Conservation (phyloP, 2,113 vertebrate species). For the Zootoca vivipara region DNA sequence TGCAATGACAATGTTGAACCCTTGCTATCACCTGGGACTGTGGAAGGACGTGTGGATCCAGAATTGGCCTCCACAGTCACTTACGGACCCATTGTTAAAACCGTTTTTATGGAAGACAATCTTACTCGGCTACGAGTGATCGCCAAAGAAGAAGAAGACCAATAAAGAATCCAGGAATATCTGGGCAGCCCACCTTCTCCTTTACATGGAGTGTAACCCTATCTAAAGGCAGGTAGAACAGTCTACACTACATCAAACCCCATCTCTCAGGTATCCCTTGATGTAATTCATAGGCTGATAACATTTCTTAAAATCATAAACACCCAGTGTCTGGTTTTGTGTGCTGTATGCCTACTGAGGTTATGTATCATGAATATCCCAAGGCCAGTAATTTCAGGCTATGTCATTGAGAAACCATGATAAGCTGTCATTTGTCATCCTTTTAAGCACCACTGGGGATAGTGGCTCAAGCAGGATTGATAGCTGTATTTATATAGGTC, state of each 20-base stretch:
- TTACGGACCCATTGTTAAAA: no score
- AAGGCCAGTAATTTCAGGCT: neutral
- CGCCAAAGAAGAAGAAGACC: no score
- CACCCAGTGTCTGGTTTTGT: neutral
- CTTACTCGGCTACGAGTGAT: no score
- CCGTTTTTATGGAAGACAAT: no score
- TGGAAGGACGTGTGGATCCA: no score
- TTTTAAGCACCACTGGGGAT: neutral
- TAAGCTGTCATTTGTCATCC: neutral
- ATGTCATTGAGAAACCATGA: conserved; percentile 1
- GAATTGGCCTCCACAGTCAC: no score
- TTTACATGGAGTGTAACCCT: neutral
- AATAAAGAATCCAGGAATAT: neutral
- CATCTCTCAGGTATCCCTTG: neutral
- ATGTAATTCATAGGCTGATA: neutral
- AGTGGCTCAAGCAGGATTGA: conserved; percentile 27
- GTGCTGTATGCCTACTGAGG: neutral
- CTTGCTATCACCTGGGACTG: neutral
- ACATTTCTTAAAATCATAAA: neutral
- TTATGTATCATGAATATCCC: neutral
- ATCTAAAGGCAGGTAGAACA: neutral
- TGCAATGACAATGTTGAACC: neutral
- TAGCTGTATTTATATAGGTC: neutral
- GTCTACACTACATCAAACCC: neutral
- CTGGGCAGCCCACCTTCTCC: no score